Evolutionary conservation across 2,888 invertebrate genomes (phyloP).

Genomic region (Tolmerus cingulatus): DNA sequence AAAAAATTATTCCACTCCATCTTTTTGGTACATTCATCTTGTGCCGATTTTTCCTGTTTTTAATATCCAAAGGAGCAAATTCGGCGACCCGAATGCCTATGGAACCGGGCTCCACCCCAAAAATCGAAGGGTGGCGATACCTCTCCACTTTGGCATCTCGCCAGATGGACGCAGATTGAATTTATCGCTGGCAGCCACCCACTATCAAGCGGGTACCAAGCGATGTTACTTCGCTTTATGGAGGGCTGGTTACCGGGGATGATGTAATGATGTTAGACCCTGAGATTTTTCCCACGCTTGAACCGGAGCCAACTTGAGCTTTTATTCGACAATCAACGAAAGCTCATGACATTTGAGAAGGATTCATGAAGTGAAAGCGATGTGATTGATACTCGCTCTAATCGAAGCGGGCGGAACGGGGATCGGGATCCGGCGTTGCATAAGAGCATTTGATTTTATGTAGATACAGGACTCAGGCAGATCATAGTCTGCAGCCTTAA

Average conservation of each 20-base stretch:
- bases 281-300: background rate
- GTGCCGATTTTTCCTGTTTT: background rate
- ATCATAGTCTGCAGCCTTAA: background rate
- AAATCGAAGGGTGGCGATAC: background rate
- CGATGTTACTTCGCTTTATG: background rate
- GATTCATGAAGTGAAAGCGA: constrained; percentile 18
- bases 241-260: background rate
- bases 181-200: background rate
- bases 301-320: constrained; percentile 21
- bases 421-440: background rate
- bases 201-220: background rate
- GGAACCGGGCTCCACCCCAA: background rate
- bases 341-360: constrained; percentile 11
- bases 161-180: constrained; percentile 38
- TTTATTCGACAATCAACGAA: constrained; percentile 30
- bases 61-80: constrained; percentile 15
- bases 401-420: background rate
- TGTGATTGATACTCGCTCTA: background rate
- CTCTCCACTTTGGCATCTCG: background rate
- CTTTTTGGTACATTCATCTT: constrained; percentile 30
- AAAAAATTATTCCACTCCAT: constrained; percentile 31
- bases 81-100: background rate
- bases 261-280: constrained; percentile 11
- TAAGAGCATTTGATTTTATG: background rate
- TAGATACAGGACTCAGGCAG: background rate